Conservation (phyloP, 2,113 vertebrate species). For the Micromys minutus region DNA sequence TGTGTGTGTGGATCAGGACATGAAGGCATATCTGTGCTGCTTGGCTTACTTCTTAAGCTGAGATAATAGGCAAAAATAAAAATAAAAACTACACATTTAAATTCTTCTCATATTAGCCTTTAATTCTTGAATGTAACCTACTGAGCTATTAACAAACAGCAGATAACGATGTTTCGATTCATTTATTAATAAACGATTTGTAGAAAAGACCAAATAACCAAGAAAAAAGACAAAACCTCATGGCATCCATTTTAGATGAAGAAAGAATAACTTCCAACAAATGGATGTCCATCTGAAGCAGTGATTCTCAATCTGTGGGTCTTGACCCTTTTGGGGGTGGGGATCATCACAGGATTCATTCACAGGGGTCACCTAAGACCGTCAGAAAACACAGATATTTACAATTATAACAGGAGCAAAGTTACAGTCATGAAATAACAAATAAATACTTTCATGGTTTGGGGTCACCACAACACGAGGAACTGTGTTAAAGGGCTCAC, state of each 20-base stretch:
- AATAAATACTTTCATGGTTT: no score
- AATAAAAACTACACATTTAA: neutral
- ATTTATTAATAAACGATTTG: neutral
- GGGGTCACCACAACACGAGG: no score
- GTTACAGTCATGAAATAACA: neutral
- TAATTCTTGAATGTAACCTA: neutral
- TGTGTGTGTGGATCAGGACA: neutral
- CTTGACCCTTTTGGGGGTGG: no score
- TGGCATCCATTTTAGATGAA: constrained; percentile 3
- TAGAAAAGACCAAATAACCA: neutral
- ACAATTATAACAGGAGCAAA: neutral
- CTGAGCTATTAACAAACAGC: neutral
- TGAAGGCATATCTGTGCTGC: neutral
- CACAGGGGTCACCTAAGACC: neutral
- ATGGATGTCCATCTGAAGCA: neutral
- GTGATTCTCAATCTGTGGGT: neutral
- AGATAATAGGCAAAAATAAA: neutral
- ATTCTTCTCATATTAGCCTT: constrained; percentile 10
- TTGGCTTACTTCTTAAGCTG: neutral
- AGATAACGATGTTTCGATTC: neutral
- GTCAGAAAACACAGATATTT: neutral
- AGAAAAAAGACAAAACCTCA: neutral
- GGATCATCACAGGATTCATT: neutral
- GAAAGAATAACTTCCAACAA: constrained; percentile 4
- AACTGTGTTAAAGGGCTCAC: neutral